phyloP scores from a whole-genome alignment of 2,113 vertebrate genomes.

The Sminthopsis crassicaudata region DNA sequence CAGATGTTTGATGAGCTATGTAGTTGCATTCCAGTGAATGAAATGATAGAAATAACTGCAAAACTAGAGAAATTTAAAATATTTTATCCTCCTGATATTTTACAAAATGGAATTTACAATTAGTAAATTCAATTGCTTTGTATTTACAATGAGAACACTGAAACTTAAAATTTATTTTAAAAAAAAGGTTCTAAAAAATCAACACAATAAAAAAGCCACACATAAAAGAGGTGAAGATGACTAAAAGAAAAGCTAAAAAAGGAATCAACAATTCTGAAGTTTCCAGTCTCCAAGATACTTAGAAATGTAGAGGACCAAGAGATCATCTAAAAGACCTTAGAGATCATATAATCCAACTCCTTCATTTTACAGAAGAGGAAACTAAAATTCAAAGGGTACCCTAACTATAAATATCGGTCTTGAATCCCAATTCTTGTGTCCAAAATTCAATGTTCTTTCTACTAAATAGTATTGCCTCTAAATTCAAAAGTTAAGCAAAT shows the following conservation, averaged over 20 bases:
- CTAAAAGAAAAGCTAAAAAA: constrained; percentile 25
- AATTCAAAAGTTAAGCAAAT: background rate
- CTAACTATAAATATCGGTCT: background rate
- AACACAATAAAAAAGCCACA: background rate
- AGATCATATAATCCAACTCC: background rate
- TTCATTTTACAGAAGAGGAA: background rate
- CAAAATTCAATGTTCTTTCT: background rate
- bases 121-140: background rate
- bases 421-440: background rate
- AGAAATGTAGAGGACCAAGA: background rate
- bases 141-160: background rate
- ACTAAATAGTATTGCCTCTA: background rate
- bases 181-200: background rate
- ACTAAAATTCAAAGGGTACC: constrained; percentile 24
- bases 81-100: background rate
- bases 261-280: constrained; percentile 22
- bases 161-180: background rate
- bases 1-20: background rate
- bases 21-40: background rate
- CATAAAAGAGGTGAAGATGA: background rate
- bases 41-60: background rate
- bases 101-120: background rate
- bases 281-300: constrained; percentile 40
- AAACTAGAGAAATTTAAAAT: background rate
- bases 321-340: background rate